Evolutionary conservation across 2,797 vertebrate species (phyloP), one percentile per base, ranked within the genome.

Genomic region (Argya squamiceps): DNA sequence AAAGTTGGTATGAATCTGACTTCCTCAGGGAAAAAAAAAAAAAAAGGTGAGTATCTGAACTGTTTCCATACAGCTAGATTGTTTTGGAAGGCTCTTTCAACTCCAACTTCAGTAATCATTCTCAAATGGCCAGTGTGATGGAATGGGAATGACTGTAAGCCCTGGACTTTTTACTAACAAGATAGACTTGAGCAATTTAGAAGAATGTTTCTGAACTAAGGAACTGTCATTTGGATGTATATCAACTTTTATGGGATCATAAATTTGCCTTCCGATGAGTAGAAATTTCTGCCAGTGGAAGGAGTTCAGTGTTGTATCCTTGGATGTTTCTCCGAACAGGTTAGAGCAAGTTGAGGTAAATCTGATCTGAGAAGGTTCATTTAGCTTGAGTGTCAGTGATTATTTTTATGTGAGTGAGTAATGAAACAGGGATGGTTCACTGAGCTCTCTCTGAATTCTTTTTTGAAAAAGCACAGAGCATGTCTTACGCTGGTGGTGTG

Each of bases 241-340:
- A 85, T 92, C 75, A 89, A 55, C 46, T 86, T 93, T 65, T 65
- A 92, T 19, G 65, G 90, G 62, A 78, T 41, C 50, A 69, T 85
- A 81, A 55, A 88, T 88, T 92, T 84, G 53, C 41, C 37, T 80
- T 30, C 24, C 2, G 23, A 77, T 56, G 56, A 55, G 20, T 46
- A 59, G 43, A 85, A 32, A 58, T 75, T 85, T 77, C 71, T 88
- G 24, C 59, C 78, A 52, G 32, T 11, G 13, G 83, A 91, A 92
- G 44, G 65, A 89, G 36, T 44, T 44, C 26, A 62, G 49, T 69
- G 26, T 73, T 67, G 37, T 41, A 88, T 5, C 41, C 18, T 71
- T 44, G 27, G 29, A 65, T 12, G 11, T 71, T 88, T 71, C 50
- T 77, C 71, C 74, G 67, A 84, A 69, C 43, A 79, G 34, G 78